phyloP scores from a whole-genome alignment of 37 sponge, comb jelly and placozoan species.

The Halisarca cf. caerulea region DNA sequence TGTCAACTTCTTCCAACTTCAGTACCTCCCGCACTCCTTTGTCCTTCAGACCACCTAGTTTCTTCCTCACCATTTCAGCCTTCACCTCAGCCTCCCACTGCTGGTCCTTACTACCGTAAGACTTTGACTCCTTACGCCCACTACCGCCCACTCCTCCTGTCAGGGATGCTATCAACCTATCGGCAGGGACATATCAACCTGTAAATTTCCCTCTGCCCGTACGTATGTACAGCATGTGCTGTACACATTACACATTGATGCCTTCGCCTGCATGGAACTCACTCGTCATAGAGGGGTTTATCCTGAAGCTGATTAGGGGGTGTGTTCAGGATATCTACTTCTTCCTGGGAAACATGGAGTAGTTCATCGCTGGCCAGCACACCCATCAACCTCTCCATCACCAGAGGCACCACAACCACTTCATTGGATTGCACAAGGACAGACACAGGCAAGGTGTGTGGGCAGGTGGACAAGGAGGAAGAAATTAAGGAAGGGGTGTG shows the following conservation, averaged over 20 bases:
- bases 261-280: slow-evolving; percentile 1
- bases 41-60: neutral
- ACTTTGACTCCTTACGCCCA: slow-evolving; percentile 77
- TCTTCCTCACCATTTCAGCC: slow-evolving; percentile 28
- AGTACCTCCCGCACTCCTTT: neutral
- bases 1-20: slow-evolving; percentile 10
- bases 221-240: too few species aligned
- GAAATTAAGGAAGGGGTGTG: neutral
- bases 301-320: slow-evolving; percentile 67
- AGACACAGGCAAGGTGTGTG: neutral
- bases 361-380: slow-evolving; percentile 37
- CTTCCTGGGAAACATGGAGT: slow-evolving; percentile 38
- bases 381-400: slow-evolving; percentile 37
- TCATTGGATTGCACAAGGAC: slow-evolving; percentile 27
- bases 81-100: slow-evolving; percentile 89
- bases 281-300: slow-evolving; percentile 51
- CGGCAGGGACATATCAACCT: neutral
- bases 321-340: slow-evolving; percentile 66
- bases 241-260: neutral
- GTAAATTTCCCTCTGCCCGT: neutral
- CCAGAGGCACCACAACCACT: neutral
- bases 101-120: slow-evolving; percentile 92
- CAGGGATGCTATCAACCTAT: slow-evolving; percentile 8
- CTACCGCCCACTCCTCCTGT: slow-evolving; percentile 34
- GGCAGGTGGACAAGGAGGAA: neutral